Evolutionary conservation across 2,797 vertebrate species (phyloP).

Genomic region (Leucoraja ocellata): DNA sequence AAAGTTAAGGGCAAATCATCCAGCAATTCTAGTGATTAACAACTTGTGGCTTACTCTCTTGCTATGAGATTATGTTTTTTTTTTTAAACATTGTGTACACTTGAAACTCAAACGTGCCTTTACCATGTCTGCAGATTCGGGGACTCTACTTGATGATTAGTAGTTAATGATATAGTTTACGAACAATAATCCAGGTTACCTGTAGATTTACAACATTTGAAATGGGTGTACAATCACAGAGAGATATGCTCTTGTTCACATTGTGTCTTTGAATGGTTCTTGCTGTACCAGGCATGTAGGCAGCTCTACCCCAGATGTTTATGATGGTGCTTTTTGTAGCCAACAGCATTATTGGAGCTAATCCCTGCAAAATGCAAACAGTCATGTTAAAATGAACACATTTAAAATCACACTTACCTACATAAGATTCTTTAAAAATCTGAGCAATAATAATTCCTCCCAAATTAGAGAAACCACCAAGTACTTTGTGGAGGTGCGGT

Average conservation of each 20-base stretch:
- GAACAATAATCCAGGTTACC: background rate
- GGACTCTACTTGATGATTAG: background rate
- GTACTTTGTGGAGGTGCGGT: no score
- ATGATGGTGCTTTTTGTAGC: conserved; percentile 71
- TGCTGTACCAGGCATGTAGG: conserved; percentile 39
- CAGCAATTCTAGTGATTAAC: background rate
- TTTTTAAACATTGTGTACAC: background rate
- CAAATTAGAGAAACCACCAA: no score
- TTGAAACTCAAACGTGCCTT: background rate
- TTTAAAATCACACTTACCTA: background rate
- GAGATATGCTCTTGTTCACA: background rate
- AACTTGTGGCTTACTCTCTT: background rate
- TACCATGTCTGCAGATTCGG: background rate
- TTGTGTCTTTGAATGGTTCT: conserved; percentile 39
- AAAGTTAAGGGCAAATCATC: background rate
- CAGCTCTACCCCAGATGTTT: conserved; percentile 66
- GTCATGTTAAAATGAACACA: background rate
- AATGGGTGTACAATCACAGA: background rate
- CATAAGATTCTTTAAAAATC: background rate
- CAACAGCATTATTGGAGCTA: conserved; percentile 72
- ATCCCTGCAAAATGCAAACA: conserved; percentile 58
- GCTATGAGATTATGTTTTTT: background rate
- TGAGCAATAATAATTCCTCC: background rate
- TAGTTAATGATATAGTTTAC: background rate
- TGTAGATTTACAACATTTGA: background rate